Percentiles rank a stretch among this genome's conserved stretches.
These are phyloP conservation scores for Euplagia quadripunctaria DNA, from an alignment of 2,888 invertebrate genomes.

Conservation along the genomic window DNA sequence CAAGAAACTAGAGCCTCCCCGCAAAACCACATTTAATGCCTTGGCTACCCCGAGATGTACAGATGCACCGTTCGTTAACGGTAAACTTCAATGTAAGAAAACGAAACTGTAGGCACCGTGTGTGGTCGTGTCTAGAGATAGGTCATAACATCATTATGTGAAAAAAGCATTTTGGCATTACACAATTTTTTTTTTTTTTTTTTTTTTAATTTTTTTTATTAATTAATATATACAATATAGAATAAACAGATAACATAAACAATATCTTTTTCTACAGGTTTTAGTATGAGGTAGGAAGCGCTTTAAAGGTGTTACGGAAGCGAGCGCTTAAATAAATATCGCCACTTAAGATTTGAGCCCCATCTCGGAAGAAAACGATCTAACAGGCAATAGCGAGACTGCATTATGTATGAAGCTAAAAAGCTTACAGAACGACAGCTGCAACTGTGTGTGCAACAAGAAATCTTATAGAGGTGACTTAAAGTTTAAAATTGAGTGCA, in stretches of 20 bases:
- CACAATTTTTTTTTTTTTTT: too few relatives aligned
- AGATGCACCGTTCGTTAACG: too few relatives aligned
- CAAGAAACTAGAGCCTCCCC: too few relatives aligned
- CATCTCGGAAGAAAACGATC: slow-evolving; percentile 47
- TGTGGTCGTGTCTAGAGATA: too few relatives aligned
- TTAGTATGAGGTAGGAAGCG: not conserved
- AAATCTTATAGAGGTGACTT: slow-evolving; percentile 14
- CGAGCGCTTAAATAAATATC: slow-evolving; percentile 69
- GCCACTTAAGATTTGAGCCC: slow-evolving; percentile 65
- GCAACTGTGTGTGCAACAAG: slow-evolving; percentile 6
- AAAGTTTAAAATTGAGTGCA: slow-evolving; percentile 14
- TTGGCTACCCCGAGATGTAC: too few relatives aligned
- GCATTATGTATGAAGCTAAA: slow-evolving; percentile 66
- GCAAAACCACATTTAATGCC: too few relatives aligned
- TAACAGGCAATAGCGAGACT: slow-evolving; percentile 55
- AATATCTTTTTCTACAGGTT: not conserved
- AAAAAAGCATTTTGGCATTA: too few relatives aligned
- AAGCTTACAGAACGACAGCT: slow-evolving; percentile 28
- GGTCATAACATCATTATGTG: too few relatives aligned
- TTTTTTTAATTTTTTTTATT: too few relatives aligned
- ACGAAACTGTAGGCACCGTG: too few relatives aligned
- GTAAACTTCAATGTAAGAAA: too few relatives aligned
- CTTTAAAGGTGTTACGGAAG: slow-evolving; percentile 44
- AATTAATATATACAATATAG: not conserved
- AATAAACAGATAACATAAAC: not conserved